These are phyloP conservation scores for Macropis europaea DNA, from an alignment of 2,888 invertebrate species.

Conservation along the genomic window DNA sequence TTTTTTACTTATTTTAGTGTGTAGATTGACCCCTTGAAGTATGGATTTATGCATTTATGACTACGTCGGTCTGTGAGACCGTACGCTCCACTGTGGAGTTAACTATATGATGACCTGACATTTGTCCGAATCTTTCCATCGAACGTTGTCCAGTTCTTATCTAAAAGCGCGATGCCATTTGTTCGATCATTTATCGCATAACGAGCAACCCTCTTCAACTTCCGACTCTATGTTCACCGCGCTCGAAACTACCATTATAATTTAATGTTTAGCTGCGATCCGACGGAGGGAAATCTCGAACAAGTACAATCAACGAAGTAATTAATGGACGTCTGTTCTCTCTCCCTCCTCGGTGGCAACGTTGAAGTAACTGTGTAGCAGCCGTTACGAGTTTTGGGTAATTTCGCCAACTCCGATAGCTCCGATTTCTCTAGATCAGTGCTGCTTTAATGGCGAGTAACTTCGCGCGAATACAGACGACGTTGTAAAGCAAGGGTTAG, in stretches of 20 bases:
- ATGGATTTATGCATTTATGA: too few relatives aligned
- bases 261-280: not conserved
- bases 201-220: not conserved
- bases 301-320: not conserved
- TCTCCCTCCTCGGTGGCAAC: constrained; percentile 1
- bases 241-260: not conserved
- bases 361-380: constrained; percentile 20
- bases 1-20: too few relatives aligned
- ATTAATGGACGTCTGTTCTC: constrained; percentile 14
- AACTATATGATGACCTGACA: too few relatives aligned
- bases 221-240: not conserved
- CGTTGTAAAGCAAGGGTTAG: constrained; percentile 30
- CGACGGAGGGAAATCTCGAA: not conserved
- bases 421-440: constrained; percentile 29
- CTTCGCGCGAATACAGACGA: constrained; percentile 19
- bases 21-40: too few relatives aligned
- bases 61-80: too few relatives aligned
- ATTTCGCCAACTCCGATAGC: constrained; percentile 31
- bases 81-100: too few relatives aligned
- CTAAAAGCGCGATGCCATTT: not conserved
- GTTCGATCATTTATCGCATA: not conserved
- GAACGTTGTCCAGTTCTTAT: not conserved
- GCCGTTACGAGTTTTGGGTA: not conserved
- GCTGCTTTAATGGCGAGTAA: constrained; percentile 18
- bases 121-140: not conserved